A percentile compares a stretch with the other conserved stretches of the same genome.
phyloP scores from a whole-genome alignment of 2,113 vertebrate species.

The Lontra canadensis region DNA sequence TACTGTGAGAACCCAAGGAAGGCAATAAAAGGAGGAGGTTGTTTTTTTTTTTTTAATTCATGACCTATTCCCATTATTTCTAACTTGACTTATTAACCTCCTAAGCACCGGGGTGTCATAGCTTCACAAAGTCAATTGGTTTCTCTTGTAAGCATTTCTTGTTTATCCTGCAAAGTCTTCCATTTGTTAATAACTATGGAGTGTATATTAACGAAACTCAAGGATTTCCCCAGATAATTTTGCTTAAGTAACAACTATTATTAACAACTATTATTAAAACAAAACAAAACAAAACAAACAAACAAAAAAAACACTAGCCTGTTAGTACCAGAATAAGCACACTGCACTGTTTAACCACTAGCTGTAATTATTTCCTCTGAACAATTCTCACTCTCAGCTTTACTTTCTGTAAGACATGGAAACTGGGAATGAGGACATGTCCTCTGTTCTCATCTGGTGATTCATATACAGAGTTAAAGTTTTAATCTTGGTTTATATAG shows the following conservation, averaged over 20 bases:
- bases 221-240: not conserved
- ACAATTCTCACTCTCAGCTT: not conserved
- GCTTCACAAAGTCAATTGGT: not conserved
- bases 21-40: not conserved
- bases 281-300: not conserved
- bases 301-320: not conserved
- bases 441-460: not conserved
- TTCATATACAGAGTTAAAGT: not conserved
- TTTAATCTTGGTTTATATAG: not conserved
- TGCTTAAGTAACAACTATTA: not conserved
- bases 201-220: not conserved
- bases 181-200: not conserved
- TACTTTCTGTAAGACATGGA: not conserved
- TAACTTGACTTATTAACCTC: not conserved
- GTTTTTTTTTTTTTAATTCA: not conserved
- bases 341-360: not conserved
- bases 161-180: not conserved
- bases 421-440: not conserved
- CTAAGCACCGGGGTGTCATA: not conserved
- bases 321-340: not conserved
- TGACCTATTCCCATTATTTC: not conserved
- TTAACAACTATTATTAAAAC: constrained; percentile 30
- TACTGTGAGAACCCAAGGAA: not conserved
- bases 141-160: not conserved
- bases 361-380: not conserved